Conservation (phyloP, 2,797 vertebrate species). For the Paguma larvata region DNA sequence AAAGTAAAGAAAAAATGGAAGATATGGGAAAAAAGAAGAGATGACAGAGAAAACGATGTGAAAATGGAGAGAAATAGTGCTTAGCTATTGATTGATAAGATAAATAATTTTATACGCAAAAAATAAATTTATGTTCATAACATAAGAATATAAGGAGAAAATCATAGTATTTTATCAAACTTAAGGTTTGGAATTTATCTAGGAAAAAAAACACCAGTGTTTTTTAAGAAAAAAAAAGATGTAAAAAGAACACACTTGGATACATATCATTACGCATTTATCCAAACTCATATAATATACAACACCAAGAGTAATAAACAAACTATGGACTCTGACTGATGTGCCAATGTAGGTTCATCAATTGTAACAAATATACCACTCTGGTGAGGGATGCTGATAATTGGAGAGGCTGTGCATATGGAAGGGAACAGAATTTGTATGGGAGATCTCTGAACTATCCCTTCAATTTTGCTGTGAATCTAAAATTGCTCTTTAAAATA, state of each 20-base stretch:
- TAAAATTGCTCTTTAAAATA: neutral
- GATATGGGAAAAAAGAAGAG: neutral
- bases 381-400: neutral
- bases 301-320: neutral
- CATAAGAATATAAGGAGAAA: neutral
- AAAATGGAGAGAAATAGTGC: neutral
- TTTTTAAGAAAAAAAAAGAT: neutral
- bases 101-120: conserved; percentile 1
- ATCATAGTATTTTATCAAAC: conserved; percentile 36
- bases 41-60: neutral
- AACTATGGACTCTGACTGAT: neutral
- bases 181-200: conserved; percentile 3
- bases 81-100: neutral
- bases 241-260: neutral
- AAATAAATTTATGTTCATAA: neutral
- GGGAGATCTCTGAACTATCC: neutral
- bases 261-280: neutral
- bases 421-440: neutral
- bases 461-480: neutral
- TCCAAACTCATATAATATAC: neutral
- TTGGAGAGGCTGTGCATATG: neutral
- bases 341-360: neutral
- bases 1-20: neutral
- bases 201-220: neutral
- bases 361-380: neutral